Evolutionary conservation across 2,113 vertebrate species (phyloP), one percentile per base, ranked within the genome.

Genomic region (Sterrhoptilus dennistouni): DNA sequence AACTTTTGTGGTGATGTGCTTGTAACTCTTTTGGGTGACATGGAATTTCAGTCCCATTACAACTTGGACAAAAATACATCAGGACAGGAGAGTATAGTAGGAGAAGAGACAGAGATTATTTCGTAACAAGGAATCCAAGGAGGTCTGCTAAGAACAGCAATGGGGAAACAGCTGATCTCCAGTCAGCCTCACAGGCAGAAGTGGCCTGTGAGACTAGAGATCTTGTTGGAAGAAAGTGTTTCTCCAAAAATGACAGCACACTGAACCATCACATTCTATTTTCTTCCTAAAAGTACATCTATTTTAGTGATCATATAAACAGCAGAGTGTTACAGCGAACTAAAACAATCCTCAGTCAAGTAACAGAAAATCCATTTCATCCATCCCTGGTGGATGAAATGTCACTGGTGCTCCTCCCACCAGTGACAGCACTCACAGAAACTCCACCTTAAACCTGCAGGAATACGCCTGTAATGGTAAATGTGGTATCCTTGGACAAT

Each of bases 71-170:
- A 87, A 79, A 88, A 12, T 12, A 36, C 8, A 45, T 14, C 24
- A 38, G 24, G n/a, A 52, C 14, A 83, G 29, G 2, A 83, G 35
- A n/a, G 79, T 40, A 54, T 74, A 33, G 42, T 70, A 50, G 10
- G 28, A 65, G 18, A 83, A 77, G 22, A 19, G 17, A n/a, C 25
- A 57, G 5, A 61, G 45, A 15, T 17, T 20, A 3, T 15, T 63
- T 40, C 3, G 0, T 54, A 42, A 35, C 8, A n/a, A 0, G 0
- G 23, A 8, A 44, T 52, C 33, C 47, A 63, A 88, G 25, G 47
- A 68, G 5, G 2, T 23, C 33, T 68, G 23, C 35, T 38, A 11
- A 74, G 54, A 38, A 12, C 6, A 44, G 36, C 36, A n/a, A 0
- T 2, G 8, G 25, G 56, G 11, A 69, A 60, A 40, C 4, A 53